phyloP scores from a whole-genome alignment of 2,113 vertebrate species.

The Nothobranchius furzeri region DNA sequence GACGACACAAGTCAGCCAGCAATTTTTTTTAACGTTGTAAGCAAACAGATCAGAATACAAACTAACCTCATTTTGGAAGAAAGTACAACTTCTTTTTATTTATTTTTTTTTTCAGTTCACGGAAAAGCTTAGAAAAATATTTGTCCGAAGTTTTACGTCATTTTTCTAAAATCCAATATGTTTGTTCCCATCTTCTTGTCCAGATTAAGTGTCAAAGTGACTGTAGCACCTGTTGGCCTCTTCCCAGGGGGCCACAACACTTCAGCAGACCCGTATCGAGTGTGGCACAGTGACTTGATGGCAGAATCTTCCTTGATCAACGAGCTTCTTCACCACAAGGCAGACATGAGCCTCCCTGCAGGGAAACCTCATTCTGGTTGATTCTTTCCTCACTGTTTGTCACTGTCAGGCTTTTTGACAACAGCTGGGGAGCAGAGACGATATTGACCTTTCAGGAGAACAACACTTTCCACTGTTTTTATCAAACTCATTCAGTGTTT shows the following conservation, averaged over 20 bases:
- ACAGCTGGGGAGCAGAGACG: slow-evolving; percentile 27
- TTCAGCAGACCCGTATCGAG: slow-evolving; percentile 26
- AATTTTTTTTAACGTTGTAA: neutral
- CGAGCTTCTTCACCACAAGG: slow-evolving; percentile 29
- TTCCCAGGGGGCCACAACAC: slow-evolving; percentile 22
- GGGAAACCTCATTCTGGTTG: slow-evolving; percentile 55
- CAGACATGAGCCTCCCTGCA: slow-evolving; percentile 31
- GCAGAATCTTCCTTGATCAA: slow-evolving; percentile 51
- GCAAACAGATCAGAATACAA: neutral
- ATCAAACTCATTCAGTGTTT: slow-evolving; percentile 18
- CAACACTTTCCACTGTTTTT: slow-evolving; percentile 29
- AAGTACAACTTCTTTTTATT: too few species aligned
- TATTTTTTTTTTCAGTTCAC: neutral
- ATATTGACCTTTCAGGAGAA: slow-evolving; percentile 34
- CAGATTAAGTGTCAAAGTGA: slow-evolving; percentile 13
- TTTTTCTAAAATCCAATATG: neutral
- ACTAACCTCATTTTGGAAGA: too few species aligned
- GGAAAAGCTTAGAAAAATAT: neutral
- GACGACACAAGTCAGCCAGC: too few species aligned
- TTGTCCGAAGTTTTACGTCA: neutral
- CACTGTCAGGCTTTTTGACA: slow-evolving; percentile 54
- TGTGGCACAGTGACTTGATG: slow-evolving; percentile 39
- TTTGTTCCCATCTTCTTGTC: slow-evolving; percentile 22
- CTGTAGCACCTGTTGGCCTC: slow-evolving; percentile 32
- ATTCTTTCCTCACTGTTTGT: slow-evolving; percentile 49